Conservation (phyloP, 2,888 invertebrate species). For the Hololepta plana region DNA sequence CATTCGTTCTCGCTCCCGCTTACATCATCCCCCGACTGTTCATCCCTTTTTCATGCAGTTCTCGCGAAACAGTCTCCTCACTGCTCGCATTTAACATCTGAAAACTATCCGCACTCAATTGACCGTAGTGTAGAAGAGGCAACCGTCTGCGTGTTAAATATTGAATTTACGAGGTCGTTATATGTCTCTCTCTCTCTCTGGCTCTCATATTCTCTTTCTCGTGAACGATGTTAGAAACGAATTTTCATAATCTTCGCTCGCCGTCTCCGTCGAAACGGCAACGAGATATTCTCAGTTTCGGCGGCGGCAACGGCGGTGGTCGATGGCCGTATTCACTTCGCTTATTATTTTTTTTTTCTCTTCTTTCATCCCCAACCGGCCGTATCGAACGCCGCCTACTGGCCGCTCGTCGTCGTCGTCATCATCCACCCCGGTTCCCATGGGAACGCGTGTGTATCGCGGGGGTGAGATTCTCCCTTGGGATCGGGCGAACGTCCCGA, state of each 20-base stretch:
- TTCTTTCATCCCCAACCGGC: too few species aligned
- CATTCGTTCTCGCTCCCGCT: too few species aligned
- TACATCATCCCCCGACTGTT: too few species aligned
- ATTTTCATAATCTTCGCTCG: too few species aligned
- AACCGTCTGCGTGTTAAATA: slow-evolving; percentile 21
- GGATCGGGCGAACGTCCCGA: slow-evolving; percentile 26
- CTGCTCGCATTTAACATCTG: too few species aligned
- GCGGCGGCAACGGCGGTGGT: slow-evolving; percentile 14
- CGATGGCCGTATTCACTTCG: slow-evolving; percentile 26
- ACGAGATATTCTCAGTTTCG: slow-evolving; percentile 1
- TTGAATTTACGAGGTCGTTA: slow-evolving; percentile 24
- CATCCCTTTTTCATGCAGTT: too few species aligned
- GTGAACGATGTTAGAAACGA: too few species aligned
- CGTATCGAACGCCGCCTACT: slow-evolving; percentile 24
- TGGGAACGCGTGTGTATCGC: slow-evolving; percentile 32
- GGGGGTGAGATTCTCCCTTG: slow-evolving; percentile 20
- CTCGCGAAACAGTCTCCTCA: too few species aligned
- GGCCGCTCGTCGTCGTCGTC: slow-evolving; percentile 25
- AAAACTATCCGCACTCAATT: too few species aligned
- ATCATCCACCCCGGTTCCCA: slow-evolving; percentile 30
- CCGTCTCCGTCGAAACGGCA: too few species aligned
- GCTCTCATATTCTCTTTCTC: neutral
- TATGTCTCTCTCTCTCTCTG: slow-evolving; percentile 7
- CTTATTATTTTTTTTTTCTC: too few species aligned
- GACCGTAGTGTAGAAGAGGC: too few species aligned